phyloP scores from a whole-genome alignment of 2,797 vertebrate genomes.

The Bufotes viridis region DNA sequence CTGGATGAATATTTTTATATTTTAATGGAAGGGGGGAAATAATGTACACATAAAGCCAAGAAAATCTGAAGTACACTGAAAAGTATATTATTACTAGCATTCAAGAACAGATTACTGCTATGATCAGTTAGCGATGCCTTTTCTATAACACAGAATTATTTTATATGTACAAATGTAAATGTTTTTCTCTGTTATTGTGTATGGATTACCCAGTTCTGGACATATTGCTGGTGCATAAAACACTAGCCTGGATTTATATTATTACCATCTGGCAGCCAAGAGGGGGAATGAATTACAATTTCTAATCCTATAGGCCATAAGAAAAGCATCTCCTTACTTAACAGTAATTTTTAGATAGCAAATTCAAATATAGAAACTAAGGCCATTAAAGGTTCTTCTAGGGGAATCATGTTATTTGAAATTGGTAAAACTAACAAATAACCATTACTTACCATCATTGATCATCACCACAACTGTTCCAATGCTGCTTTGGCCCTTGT shows the following conservation, averaged over 20 bases:
- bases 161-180: not conserved
- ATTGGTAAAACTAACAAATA: too few relatives aligned
- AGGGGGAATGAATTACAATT: slow-evolving; percentile 71
- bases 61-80: not conserved
- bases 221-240: slow-evolving; percentile 68
- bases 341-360: slow-evolving; percentile 59
- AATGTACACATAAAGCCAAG: not conserved
- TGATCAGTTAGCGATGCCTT: not conserved
- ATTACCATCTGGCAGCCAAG: slow-evolving; percentile 75
- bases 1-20: too few relatives aligned
- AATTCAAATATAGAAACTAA: not conserved
- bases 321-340: slow-evolving; percentile 67
- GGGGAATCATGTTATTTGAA: too few relatives aligned
- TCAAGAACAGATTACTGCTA: not conserved
- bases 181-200: not conserved
- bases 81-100: not conserved
- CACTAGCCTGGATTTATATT: slow-evolving; percentile 72
- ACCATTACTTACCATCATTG: too few relatives aligned
- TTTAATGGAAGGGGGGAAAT: too few relatives aligned
- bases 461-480: too few relatives aligned
- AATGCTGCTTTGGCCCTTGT: too few relatives aligned
- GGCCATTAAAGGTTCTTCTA: too few relatives aligned
- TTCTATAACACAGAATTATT: not conserved
- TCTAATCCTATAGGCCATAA: slow-evolving; percentile 69
- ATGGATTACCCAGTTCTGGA: slow-evolving; percentile 50